These are phyloP conservation scores for Macropus fuliginosus DNA, from an alignment of 2,797 vertebrate genomes.

Conservation along the genomic window DNA sequence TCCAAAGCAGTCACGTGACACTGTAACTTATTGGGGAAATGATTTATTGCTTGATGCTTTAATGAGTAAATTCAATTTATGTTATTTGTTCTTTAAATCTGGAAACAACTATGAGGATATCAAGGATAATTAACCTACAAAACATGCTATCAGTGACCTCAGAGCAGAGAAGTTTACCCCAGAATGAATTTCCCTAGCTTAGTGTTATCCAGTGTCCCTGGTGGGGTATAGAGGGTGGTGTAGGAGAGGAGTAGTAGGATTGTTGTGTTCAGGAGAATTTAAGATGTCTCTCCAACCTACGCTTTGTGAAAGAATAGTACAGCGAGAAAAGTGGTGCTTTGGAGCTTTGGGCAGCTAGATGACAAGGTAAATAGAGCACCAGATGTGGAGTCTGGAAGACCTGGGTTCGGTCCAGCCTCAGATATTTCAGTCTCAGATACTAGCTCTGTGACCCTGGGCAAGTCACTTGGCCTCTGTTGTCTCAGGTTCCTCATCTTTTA, in stretches of 20 bases:
- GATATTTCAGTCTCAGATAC: no score
- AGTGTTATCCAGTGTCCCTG: not conserved
- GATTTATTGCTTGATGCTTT: not conserved
- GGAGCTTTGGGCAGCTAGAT: not conserved
- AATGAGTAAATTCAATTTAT: not conserved
- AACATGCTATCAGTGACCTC: not conserved
- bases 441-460: no score
- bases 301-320: not conserved
- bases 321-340: no score
- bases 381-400: not conserved
- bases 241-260: not conserved
- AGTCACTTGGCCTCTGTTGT: no score
- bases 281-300: not conserved
- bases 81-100: not conserved
- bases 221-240: not conserved
- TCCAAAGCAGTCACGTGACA: not conserved
- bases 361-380: not conserved
- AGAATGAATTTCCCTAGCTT: not conserved
- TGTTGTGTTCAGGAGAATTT: not conserved
- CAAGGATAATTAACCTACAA: not conserved
- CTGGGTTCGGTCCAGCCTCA: no score
- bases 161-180: not conserved
- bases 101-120: not conserved
- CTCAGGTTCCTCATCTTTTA: no score
- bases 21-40: slow-evolving; percentile 9